A percentile compares a stretch with the other conserved stretches of the same genome.
Conservation (phyloP, 2,797 vertebrate genomes). For the Fistularia commersonii region DNA sequence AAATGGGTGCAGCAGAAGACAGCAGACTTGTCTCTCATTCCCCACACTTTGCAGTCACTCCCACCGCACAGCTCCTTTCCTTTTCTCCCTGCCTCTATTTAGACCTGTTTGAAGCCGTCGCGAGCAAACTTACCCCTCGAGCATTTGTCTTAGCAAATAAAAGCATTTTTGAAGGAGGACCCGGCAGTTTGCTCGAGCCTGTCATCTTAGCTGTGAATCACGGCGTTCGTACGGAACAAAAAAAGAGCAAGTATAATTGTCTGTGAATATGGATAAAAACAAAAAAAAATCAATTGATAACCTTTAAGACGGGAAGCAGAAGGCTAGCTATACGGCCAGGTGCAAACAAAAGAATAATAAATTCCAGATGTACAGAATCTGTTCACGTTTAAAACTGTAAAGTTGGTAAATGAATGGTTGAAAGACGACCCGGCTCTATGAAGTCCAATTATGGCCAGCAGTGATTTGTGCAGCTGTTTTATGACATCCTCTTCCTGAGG, state of each 20-base stretch:
- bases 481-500: slow-evolving; percentile 51
- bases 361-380: slow-evolving; percentile 45
- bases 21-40: slow-evolving; percentile 66
- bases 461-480: slow-evolving; percentile 48
- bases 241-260: slow-evolving; percentile 14
- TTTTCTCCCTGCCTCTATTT: slow-evolving; percentile 43
- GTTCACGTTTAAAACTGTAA: slow-evolving; percentile 23
- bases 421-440: neutral
- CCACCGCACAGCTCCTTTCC: slow-evolving; percentile 36
- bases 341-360: slow-evolving; percentile 68
- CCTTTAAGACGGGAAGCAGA: slow-evolving; percentile 53
- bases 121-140: slow-evolving; percentile 22
- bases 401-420: slow-evolving; percentile 2
- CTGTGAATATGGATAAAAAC: slow-evolving; percentile 32
- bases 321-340: slow-evolving; percentile 64
- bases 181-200: too few species aligned
- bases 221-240: too few species aligned
- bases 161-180: slow-evolving; percentile 19
- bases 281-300: slow-evolving; percentile 45
- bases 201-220: too few species aligned
- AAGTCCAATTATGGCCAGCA: slow-evolving; percentile 13
- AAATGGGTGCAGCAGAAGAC: slow-evolving; percentile 81
- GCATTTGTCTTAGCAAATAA: slow-evolving; percentile 59
- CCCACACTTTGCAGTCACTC: slow-evolving; percentile 49
- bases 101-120: slow-evolving; percentile 9